Conservation (phyloP, 2,888 invertebrate species). For the Bedellia somnulentella region DNA sequence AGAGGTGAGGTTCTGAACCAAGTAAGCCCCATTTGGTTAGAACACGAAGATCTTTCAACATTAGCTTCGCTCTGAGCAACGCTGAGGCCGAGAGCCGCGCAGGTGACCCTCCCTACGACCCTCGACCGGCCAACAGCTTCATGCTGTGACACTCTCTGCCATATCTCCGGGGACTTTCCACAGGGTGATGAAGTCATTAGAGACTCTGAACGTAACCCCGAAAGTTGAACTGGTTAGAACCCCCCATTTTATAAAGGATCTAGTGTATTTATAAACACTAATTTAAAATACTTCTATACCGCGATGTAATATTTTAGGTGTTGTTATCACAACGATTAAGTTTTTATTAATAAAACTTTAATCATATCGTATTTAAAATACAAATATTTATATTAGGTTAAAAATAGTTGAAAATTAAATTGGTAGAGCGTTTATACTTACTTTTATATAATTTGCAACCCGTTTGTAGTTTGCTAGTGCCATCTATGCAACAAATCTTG, state of each 20-base stretch:
- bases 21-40: slow-evolving; percentile 61
- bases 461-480: too few species aligned
- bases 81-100: slow-evolving; percentile 26
- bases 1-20: slow-evolving; percentile 29
- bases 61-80: slow-evolving; percentile 57
- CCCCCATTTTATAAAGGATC: slow-evolving; percentile 2
- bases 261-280: slow-evolving; percentile 10
- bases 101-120: slow-evolving; percentile 38
- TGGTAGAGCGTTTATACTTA: too few species aligned
- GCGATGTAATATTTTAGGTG: slow-evolving; percentile 27
- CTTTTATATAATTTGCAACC: too few species aligned
- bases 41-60: slow-evolving; percentile 26
- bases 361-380: too few species aligned
- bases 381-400: too few species aligned
- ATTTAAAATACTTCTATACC: slow-evolving; percentile 19
- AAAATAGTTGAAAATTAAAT: too few species aligned
- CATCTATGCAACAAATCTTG: too few species aligned
- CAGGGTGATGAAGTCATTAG: slow-evolving; percentile 37
- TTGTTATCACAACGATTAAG: too few species aligned
- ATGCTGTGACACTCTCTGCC: slow-evolving; percentile 51
- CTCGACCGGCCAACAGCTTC: slow-evolving; percentile 28
- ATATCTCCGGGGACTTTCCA: slow-evolving; percentile 61
- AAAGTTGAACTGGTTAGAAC: slow-evolving; percentile 47
- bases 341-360: too few species aligned
- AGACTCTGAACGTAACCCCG: slow-evolving; percentile 47